These are phyloP conservation scores for Bembecia ichneumoniformis DNA, from an alignment of 2,888 invertebrate genomes.

Conservation along the genomic window DNA sequence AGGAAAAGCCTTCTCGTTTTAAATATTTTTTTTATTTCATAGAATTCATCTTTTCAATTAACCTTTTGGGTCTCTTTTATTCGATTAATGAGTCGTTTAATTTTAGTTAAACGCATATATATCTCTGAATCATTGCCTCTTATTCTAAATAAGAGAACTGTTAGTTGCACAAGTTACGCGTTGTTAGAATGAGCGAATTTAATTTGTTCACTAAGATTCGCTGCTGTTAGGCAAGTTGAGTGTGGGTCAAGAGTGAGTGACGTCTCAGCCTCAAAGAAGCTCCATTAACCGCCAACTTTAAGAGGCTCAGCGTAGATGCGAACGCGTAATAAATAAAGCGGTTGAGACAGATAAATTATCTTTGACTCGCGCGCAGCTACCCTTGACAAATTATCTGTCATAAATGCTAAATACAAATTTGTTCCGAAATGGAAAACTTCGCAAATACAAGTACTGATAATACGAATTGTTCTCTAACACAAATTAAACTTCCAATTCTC, in stretches of 20 bases:
- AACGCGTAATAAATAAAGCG: slow-evolving; percentile 69
- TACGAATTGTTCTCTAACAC: slow-evolving; percentile 26
- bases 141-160: too few relatives aligned
- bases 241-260: slow-evolving; percentile 36
- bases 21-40: too few relatives aligned
- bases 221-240: background rate
- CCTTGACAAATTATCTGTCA: slow-evolving; percentile 69
- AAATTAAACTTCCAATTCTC: too few relatives aligned
- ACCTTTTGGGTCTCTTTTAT: too few relatives aligned
- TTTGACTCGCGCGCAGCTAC: slow-evolving; percentile 64
- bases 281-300: slow-evolving; percentile 64
- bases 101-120: too few relatives aligned
- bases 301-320: slow-evolving; percentile 61
- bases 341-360: slow-evolving; percentile 70
- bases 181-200: too few relatives aligned
- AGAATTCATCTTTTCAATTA: too few relatives aligned
- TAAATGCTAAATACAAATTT: slow-evolving; percentile 67
- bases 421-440: slow-evolving; percentile 57
- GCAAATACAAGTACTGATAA: slow-evolving; percentile 32
- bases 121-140: background rate
- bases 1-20: too few relatives aligned
- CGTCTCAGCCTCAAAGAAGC: slow-evolving; percentile 53
- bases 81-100: too few relatives aligned
- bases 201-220: slow-evolving; percentile 1
- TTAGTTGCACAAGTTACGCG: too few relatives aligned